Evolutionary conservation across 2,113 vertebrate genomes (phyloP), one percentile per base, ranked within the genome.

Genomic region (Brevimyrus niger): DNA sequence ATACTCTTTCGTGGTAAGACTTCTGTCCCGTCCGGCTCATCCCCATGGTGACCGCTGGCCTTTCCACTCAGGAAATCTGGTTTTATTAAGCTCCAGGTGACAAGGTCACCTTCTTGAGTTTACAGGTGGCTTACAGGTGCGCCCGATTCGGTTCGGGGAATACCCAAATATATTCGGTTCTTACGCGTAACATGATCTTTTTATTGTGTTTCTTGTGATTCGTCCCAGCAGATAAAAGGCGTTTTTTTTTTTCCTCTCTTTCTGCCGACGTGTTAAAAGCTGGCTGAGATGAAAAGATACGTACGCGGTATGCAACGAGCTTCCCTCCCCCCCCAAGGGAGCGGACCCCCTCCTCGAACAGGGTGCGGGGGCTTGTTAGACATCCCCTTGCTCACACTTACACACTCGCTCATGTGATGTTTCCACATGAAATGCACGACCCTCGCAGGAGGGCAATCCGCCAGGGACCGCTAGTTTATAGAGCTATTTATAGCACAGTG

Each of bases 1-100:
- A 90, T 99, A 97, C 92, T 94, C 94, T 86, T 99, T 99, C 3
- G 98, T 99, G 98, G 98, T 99, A 95, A 94, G 97, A 15, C 88
- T 61, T 86, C 85, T n/a, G 13, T 9, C 7, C 35, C 31, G 21
- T 55, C 47, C n/a, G 4, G 46, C 73, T 53, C 31, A 27, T 83
- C 19, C 3, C 31, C 88, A 55, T 89, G 73, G 51, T 31, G 35
- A 50, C 86, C 27, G 23, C 21, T 38, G 11, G 51, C 48, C 9
- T 51, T 55, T 46, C 46, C 3, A 17, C 19, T 31, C 7, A 69
- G 80, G 58, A 51, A 51, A 31, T 82, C 73, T 38, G 51, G 17
- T 38, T 35, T 80, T 21, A 44, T 82, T 80, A 82, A 83, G 19
- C 19, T 55, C 53, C 53, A 55, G 85, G 61, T 53, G 35, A 44